Base-by-base conservation (phyloP, 1,140 invertebrate genomes). In the Pollicipes pollicipes region DNA sequence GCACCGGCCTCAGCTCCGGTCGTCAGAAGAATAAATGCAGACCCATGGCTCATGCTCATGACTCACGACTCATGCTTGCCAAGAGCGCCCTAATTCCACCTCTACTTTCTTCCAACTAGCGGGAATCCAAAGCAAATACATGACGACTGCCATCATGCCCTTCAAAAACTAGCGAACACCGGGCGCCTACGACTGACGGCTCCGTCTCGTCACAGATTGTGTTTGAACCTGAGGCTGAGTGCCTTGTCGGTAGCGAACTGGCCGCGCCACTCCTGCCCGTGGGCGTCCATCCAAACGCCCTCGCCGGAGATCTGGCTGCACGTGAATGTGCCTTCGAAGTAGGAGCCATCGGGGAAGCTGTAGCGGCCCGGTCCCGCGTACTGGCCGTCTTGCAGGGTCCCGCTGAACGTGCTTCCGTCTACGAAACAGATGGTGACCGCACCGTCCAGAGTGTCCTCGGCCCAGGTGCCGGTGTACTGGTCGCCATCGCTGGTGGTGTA, bases 211-310 rank as follows among this genome's bases (percentile, higher is more conserved):
- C 28, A 67, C 3, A 35, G 68, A 26, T 21, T 37, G 26, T 27
- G 37, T n/a, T 58, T 37, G 27, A 63, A 66, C 28, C 30, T n/a
- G 63, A 68, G n/a, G 32, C 66, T 35, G 68, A 70, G 45, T 27
- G 31, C 3, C 24, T 28, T 66, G 29, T 35, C 4, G 0, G 27
- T 3, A 17, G 63, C 30, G 28, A 64, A 67, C 24, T 69, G n/a
- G 27, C 30, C 28, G 30, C 1, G 28, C 66, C 64, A 70, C 24
- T 3, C 17, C 16, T 66, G 13, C 3, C 1, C 13, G 0, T 21
- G n/a, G 17, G 68, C 31, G 3, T 6, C 35, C n/a, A 37, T 3
- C 26, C 68, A 66, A 24, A 27, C n/a, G 27, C 29, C 30, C 17
- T 66, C 3, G 26, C 31, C 32, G 0, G 37, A 6, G 0, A 69